Conservation (phyloP, 2,113 vertebrate genomes). For the Burhinus oedicnemus region DNA sequence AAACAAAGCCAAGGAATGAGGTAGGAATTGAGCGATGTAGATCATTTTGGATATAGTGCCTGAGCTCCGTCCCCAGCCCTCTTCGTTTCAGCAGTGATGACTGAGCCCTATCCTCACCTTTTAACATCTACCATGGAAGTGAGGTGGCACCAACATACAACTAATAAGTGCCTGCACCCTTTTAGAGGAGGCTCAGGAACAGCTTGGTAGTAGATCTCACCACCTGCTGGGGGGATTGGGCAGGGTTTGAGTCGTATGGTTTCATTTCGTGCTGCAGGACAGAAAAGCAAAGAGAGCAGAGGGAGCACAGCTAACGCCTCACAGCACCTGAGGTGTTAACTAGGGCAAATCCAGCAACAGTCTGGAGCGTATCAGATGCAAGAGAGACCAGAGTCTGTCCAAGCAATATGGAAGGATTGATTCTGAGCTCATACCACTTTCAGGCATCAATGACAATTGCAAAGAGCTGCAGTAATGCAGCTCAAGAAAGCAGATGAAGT, state of each 20-base stretch:
- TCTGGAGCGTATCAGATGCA: neutral
- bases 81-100: neutral
- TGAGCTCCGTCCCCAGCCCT: neutral
- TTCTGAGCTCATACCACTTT: neutral
- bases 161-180: neutral
- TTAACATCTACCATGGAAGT: neutral
- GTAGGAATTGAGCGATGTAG: rapidly evolving
- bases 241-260: neutral
- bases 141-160: neutral
- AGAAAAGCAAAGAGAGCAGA: neutral
- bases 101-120: neutral
- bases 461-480: neutral
- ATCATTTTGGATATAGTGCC: neutral
- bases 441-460: neutral
- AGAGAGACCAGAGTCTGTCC: neutral
- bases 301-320: neutral
- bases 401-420: neutral
- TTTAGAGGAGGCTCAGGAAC: neutral
- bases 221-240: neutral
- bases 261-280: neutral
- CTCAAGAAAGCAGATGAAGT: neutral
- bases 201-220: neutral
- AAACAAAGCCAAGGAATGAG: neutral
- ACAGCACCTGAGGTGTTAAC: neutral
- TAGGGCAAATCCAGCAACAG: neutral